Conservation (phyloP, 64 coral and sea anemone genomes). For the Trachythela sp. region DNA sequence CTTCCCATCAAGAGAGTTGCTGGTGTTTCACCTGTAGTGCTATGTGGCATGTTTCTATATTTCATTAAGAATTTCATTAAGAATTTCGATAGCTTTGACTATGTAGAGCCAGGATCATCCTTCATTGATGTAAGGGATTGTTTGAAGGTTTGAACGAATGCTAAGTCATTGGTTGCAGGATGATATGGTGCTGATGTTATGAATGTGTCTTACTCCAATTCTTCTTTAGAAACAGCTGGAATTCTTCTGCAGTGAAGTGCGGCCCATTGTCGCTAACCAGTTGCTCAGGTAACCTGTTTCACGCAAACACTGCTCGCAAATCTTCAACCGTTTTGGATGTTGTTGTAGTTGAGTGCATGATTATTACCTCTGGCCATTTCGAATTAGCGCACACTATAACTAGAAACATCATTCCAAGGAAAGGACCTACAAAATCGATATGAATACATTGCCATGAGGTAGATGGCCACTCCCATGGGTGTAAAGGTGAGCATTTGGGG, state of each 20-base stretch:
- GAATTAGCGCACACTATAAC: conserved; percentile 25
- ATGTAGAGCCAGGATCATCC: too few species aligned
- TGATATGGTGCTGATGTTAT: conserved; percentile 44
- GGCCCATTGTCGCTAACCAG: too few species aligned
- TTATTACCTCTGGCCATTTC: conserved; percentile 17
- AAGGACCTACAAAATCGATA: background rate
- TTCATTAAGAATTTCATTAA: too few species aligned
- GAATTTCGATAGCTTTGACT: too few species aligned
- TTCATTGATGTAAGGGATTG: too few species aligned
- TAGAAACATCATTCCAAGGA: conserved; percentile 21
- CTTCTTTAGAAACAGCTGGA: too few species aligned
- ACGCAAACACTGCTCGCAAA: conserved; percentile 11
- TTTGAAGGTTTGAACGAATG: conserved; percentile 5
- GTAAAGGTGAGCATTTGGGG: background rate
- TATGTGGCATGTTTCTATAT: too few species aligned
- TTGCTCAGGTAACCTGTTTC: background rate
- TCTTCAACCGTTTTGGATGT: conserved; percentile 20
- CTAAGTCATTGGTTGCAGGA: conserved; percentile 39
- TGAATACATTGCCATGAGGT: background rate
- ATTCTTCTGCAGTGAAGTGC: too few species aligned
- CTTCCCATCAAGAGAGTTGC: too few species aligned
- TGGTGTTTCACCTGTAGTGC: too few species aligned
- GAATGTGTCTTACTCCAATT: too few species aligned
- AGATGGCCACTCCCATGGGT: background rate
- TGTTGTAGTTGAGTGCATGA: background rate